Base-by-base conservation (phyloP, 2,888 invertebrate genomes). In the Caenorhabditis macrosperma region DNA sequence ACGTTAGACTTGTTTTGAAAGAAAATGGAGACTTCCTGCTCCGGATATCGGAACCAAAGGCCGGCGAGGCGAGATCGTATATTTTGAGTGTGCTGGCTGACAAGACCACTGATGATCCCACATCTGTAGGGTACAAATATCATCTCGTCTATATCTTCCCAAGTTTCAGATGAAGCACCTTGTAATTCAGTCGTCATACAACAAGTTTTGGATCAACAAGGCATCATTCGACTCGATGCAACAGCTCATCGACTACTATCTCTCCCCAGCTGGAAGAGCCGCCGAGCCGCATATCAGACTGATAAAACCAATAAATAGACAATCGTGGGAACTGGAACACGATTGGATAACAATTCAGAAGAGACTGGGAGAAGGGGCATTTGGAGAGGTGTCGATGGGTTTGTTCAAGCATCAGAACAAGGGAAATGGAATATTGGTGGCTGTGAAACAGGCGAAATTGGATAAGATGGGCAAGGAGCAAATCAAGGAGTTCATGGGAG, bases 301-400 rank as follows among this genome's bases (percentile, higher is more conserved):
- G 15, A 9, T 35, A 12, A 26, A 33, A 15, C 76, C 83, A 9
- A 60, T 85, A 20, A 26, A 10, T 5, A 61, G 84, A 3, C 85
- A 84, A 69, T 3, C 12, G 2, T 87, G 86, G 86, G 87, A 87
- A 59, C 69, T 84, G 6, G 48, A 63, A 1, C 87, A 86, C 54
- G 81, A 82, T 1, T 68, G 81, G 35, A 78, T 87, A 48, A 38
- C 35, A 20, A 64, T 77, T 15, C 55, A 66, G 15, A 86, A 85
- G 78, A 86, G 84, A 57, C 60, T 86, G 35, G 87, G 87, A n/a
- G 82, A 86, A 52, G 82, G 86, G 20, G 86, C 86, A 17, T 86
- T 85, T 67, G 86, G 86, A 46, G 84, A 87, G 61, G 57, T 60
- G 4, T 64, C 55, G 3, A 24, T 20, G 22, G 63, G 55, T 20